Percentiles rank a stretch among this genome's conserved stretches.
phyloP scores from a whole-genome alignment of 2,113 vertebrate species.

The Platysteira castanea region DNA sequence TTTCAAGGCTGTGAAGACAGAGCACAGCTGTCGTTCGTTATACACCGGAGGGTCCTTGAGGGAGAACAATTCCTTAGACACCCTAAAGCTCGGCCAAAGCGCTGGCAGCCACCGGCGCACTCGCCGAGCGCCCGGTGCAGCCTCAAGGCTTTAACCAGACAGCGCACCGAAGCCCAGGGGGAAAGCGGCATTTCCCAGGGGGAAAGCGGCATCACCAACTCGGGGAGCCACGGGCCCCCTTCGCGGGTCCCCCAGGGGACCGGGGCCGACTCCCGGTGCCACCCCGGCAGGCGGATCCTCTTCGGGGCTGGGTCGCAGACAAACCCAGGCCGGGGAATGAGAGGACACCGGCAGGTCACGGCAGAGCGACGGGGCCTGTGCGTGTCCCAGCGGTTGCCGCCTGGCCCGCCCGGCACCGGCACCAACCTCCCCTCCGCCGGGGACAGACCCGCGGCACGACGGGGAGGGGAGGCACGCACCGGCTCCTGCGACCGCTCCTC shows the following conservation, averaged over 20 bases:
- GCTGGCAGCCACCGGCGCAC: accelerated
- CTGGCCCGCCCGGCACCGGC: not conserved
- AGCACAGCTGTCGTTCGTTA: not conserved
- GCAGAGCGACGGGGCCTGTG: not conserved
- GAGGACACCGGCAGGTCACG: not conserved
- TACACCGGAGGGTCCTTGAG: accelerated
- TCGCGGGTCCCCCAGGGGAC: too few relatives aligned
- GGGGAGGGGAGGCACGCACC: not conserved
- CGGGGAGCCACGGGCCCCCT: too few relatives aligned
- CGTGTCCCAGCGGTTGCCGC: not conserved
- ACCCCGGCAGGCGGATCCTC: not conserved
- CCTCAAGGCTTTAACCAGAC: not conserved
- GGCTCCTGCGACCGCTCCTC: not conserved
- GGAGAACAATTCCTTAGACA: accelerated
- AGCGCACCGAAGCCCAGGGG: accelerated
- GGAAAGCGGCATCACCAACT: not conserved
- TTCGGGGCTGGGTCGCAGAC: too few relatives aligned
- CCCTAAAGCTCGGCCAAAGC: accelerated
- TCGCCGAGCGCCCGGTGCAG: accelerated
- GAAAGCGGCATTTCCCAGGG: accelerated
- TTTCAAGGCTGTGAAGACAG: not conserved
- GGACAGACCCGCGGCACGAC: not conserved
- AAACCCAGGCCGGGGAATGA: not conserved
- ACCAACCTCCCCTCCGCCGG: not conserved
- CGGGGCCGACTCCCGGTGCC: too few relatives aligned